These are phyloP conservation scores for Diceros bicornis DNA, from an alignment of 2,797 vertebrate genomes.

Conservation along the genomic window DNA sequence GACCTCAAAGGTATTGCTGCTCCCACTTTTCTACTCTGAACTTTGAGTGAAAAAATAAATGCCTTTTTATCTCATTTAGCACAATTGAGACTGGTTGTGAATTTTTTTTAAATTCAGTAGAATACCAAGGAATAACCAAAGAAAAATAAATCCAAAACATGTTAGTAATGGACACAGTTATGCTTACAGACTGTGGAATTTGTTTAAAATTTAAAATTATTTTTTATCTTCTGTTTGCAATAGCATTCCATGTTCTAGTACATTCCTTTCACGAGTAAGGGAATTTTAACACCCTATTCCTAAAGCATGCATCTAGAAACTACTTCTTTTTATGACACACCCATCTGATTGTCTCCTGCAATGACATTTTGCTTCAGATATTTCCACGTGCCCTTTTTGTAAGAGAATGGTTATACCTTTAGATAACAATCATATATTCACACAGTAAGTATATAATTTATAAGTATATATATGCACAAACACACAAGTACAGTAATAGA, in stretches of 20 bases:
- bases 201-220: neutral
- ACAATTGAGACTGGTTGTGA: neutral
- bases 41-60: neutral
- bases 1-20: neutral
- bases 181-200: neutral
- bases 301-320: neutral
- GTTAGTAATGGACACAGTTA: neutral
- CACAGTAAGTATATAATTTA: neutral
- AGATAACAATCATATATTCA: neutral
- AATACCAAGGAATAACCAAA: neutral
- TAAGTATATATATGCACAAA: neutral
- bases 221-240: neutral
- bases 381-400: neutral
- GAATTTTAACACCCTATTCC: neutral
- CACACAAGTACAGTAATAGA: neutral
- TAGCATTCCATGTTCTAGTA: neutral
- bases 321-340: neutral
- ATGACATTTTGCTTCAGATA: neutral
- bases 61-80: neutral
- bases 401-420: neutral
- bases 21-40: neutral
- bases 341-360: neutral
- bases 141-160: neutral
- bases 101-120: neutral
- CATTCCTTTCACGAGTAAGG: neutral